A percentile compares a stretch with the other conserved stretches of the same genome.
These are phyloP conservation scores for Crepidodera aurea DNA, from an alignment of 2,888 invertebrate species.

Conservation along the genomic window DNA sequence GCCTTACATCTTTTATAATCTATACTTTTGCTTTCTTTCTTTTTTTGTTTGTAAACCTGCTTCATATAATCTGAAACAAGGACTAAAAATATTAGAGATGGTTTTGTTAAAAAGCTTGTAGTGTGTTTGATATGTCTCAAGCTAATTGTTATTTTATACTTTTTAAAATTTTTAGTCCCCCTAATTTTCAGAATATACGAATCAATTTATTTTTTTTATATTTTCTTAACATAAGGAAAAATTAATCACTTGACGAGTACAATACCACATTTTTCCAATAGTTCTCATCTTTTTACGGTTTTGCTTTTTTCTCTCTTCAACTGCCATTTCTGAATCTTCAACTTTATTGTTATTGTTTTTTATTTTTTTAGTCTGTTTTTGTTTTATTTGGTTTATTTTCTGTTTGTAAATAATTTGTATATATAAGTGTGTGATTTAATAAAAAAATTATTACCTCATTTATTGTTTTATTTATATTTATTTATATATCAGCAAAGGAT, in stretches of 20 bases:
- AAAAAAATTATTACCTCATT: not conserved
- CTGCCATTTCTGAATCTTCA: slow-evolving; percentile 20
- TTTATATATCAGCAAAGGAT: too few relatives aligned
- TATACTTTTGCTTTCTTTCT: not conserved
- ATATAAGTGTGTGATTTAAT: slow-evolving; percentile 17
- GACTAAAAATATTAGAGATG: slow-evolving; percentile 3
- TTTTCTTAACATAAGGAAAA: slow-evolving; percentile 13
- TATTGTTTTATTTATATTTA: not conserved
- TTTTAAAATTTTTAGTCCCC: slow-evolving; percentile 8
- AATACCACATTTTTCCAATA: slow-evolving; percentile 20
- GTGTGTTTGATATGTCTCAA: not conserved
- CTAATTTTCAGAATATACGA: slow-evolving; percentile 9
- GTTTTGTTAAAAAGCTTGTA: not conserved
- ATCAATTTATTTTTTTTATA: not conserved
- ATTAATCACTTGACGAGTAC: slow-evolving; percentile 25
- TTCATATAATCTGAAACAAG: not conserved
- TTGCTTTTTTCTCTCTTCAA: slow-evolving; percentile 22
- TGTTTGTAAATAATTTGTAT: slow-evolving; percentile 20
- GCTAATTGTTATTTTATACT: not conserved
- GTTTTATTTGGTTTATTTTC: slow-evolving; percentile 15
- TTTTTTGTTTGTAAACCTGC: not conserved
- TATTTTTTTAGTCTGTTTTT: slow-evolving; percentile 19
- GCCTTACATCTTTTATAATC: slow-evolving; percentile 18
- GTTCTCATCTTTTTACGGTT: slow-evolving; percentile 14
- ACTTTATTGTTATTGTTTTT: slow-evolving; percentile 13